Evolutionary conservation across 2,113 vertebrate species (phyloP).

Genomic region (Puma concolor): DNA sequence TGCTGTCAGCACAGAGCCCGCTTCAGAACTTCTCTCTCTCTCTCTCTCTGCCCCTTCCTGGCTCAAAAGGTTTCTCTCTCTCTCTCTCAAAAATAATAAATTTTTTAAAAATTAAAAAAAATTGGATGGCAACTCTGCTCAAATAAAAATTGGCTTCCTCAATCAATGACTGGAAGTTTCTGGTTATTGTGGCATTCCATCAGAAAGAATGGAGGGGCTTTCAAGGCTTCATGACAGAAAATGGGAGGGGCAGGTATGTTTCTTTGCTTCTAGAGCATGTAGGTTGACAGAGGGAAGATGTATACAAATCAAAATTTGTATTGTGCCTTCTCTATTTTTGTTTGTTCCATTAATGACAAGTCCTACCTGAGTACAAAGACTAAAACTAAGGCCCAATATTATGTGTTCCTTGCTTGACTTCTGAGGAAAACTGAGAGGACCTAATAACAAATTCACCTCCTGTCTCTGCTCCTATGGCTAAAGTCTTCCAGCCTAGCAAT

Average conservation of each 20-base stretch:
- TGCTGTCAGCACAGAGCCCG: too few species aligned
- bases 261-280: not conserved
- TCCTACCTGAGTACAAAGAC: not conserved
- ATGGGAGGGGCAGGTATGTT: not conserved
- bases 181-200: not conserved
- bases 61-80: too few species aligned
- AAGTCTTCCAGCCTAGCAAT: not conserved
- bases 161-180: not conserved
- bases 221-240: not conserved
- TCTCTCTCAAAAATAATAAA: too few species aligned
- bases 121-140: not conserved
- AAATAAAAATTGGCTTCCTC: conserved; percentile 34
- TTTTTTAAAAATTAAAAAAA: not conserved
- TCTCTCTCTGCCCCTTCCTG: too few species aligned
- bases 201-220: not conserved
- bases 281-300: not conserved
- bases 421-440: not conserved
- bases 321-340: not conserved
- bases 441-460: not conserved
- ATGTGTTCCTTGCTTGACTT: not conserved
- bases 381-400: not conserved
- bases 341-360: not conserved
- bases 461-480: not conserved
- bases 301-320: not conserved
- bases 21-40: too few species aligned